These are phyloP conservation scores for Adoxophyes honmai DNA, from an alignment of 1,140 invertebrate genomes.

Conservation along the genomic window DNA sequence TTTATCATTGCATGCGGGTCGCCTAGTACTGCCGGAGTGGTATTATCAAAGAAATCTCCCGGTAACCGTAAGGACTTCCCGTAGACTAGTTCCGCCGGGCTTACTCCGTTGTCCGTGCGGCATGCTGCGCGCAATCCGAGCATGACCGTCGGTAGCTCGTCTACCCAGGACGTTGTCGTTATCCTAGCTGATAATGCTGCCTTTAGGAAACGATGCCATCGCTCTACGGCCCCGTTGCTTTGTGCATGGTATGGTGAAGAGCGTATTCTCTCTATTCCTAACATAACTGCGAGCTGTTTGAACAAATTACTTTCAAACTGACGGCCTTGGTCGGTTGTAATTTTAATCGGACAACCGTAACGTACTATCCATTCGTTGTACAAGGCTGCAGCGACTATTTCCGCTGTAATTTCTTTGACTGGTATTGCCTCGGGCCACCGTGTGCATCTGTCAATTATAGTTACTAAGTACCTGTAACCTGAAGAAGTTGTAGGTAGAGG, in stretches of 20 bases:
- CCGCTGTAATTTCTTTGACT: not conserved
- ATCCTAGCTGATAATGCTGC: conserved; percentile 35
- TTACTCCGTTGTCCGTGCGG: no score
- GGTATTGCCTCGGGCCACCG: conserved; percentile 3
- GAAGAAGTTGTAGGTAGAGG: not conserved
- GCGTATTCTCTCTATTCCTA: conserved; percentile 33
- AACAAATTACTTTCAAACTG: conserved; percentile 57
- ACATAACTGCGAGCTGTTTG: conserved; percentile 21
- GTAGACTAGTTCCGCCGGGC: no score
- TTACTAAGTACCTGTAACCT: not conserved
- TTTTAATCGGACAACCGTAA: conserved; percentile 37
- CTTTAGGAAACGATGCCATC: conserved; percentile 63
- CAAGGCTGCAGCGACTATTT: conserved; percentile 1
- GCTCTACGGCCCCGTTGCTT: conserved; percentile 51
- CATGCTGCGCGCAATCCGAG: not conserved
- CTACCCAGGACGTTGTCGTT: conserved; percentile 29
- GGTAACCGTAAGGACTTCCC: no score
- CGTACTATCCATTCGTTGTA: conserved; percentile 33
- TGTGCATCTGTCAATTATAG: not conserved
- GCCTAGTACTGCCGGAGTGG: no score
- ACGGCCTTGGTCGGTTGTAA: conserved; percentile 51
- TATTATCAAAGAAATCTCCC: no score
- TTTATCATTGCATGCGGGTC: no score
- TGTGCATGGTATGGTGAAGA: conserved; percentile 62
- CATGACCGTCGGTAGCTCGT: conserved; percentile 32